Evolutionary conservation across 2,113 vertebrate species (phyloP), one percentile per base, ranked within the genome.

Genomic region (Setophaga coronata): DNA sequence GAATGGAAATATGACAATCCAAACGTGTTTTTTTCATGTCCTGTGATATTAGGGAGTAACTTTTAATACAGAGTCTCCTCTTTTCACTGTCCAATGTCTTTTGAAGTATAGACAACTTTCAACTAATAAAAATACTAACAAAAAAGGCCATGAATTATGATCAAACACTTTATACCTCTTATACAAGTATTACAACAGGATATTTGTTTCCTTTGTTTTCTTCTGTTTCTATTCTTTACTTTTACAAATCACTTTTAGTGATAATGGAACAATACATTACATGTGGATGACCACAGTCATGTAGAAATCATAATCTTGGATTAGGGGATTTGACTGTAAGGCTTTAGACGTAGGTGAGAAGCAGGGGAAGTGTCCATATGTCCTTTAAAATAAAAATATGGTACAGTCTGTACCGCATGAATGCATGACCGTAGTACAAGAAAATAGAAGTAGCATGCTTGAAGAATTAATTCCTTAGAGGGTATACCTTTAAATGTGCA

Each of bases 371-470:
- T 15, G 18, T 40, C 33, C 28, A 11, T 18, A 3, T 38, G 10
- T 38, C 16, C 23, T 74, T 87, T 71, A 66, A 82, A 70, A 82
- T 40, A 3, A 74, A 62, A 67, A 31, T 28, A 50, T 20, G 2
- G 18, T 43, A 20, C 4, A 71, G 3, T 47, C 17, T 45, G 29
- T 65, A 70, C 19, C 23, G 26, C 84, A 45, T 24, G 19, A 3
- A 40, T 65, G 5, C 5, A 21, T 14, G 5, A 53, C 12, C 9
- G 31, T 28, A 60, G 4, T 65, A n/a, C 0, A 1, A 71, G 79
- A 10, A 79, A 80, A 38, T 34, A 58, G 58, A 65, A 9, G 14
- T 12, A 54, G 2, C 6, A 29, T 20, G 3, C 25, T 66, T 86
- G 36, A 36, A 10, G 70, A 77, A 66, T 6, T 62, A 70, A 40